These are phyloP conservation scores for Rhopalosiphum nymphaeae DNA, from an alignment of 2,888 invertebrate genomes.

Conservation along the genomic window DNA sequence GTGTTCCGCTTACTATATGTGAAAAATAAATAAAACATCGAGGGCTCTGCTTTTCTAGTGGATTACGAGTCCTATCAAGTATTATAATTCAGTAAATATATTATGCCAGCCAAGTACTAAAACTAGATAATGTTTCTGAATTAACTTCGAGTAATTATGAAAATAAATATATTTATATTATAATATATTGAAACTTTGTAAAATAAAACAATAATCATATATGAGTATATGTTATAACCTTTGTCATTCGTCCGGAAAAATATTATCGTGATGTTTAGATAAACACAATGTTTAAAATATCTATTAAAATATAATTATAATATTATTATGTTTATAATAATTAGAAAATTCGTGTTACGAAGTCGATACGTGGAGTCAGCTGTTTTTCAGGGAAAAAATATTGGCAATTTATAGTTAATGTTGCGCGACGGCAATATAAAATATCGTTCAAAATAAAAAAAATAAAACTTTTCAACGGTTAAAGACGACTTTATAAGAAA, in stretches of 20 bases:
- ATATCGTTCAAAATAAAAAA: not conserved
- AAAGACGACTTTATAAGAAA: not conserved
- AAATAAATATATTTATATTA: not conserved
- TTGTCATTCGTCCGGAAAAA: too few species aligned
- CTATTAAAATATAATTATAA: not conserved
- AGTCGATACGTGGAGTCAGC: not conserved
- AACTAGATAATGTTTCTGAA: not conserved
- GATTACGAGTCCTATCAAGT: not conserved
- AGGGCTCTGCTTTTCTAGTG: not conserved
- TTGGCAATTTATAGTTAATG: not conserved
- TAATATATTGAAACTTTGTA: not conserved
- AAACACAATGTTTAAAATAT: not conserved
- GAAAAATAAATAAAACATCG: conserved; percentile 42
- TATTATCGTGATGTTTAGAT: not conserved
- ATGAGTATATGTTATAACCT: too few species aligned
- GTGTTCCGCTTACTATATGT: not conserved
- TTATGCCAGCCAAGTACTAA: not conserved
- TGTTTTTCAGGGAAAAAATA: not conserved
- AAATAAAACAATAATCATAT: too few species aligned
- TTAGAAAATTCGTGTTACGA: not conserved
- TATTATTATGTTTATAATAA: not conserved
- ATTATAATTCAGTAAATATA: not conserved
- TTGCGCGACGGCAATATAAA: not conserved
- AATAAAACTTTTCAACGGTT: not conserved
- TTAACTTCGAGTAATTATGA: not conserved